Percentiles rank a stretch among this genome's conserved stretches.
These are phyloP conservation scores for Arctia plantaginis DNA, from an alignment of 2,888 invertebrate genomes.

Conservation along the genomic window DNA sequence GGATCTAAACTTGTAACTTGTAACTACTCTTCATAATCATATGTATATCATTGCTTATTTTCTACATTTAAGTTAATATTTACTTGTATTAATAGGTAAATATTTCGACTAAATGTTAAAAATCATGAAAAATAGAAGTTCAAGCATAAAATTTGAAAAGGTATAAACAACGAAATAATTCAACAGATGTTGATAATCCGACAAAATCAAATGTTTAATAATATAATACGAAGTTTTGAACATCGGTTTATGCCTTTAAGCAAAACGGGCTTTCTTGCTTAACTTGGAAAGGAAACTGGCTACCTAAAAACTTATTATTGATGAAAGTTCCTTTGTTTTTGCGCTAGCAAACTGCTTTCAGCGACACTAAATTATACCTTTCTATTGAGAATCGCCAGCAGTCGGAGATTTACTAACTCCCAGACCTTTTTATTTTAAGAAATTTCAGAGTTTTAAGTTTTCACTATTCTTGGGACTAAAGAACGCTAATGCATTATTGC, in stretches of 20 bases:
- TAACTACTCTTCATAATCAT: too few species aligned
- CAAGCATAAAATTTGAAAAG: too few species aligned
- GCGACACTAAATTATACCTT: conserved; percentile 32
- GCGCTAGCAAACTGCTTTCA: conserved; percentile 47
- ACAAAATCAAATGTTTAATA: not conserved
- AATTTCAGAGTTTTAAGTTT: conserved; percentile 31
- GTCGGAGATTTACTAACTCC: conserved; percentile 16
- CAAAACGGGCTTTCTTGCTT: not conserved
- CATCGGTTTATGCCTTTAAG: not conserved
- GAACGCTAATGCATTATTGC: not conserved
- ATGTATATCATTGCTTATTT: too few species aligned
- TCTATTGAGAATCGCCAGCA: conserved; percentile 26
- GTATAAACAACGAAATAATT: not conserved
- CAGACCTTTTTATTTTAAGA: conserved; percentile 29
- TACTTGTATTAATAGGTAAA: too few species aligned
- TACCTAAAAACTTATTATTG: conserved; percentile 48
- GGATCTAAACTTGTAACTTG: too few species aligned
- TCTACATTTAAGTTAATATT: too few species aligned
- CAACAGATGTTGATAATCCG: not conserved
- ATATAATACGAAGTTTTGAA: not conserved
- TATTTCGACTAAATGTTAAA: too few species aligned
- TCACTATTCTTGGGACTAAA: not conserved
- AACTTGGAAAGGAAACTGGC: conserved; percentile 29
- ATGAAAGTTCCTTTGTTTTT: conserved; percentile 47
- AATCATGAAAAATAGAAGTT: too few species aligned